Conservation (phyloP, 2,888 invertebrate species). For the Drosophila mettleri region DNA sequence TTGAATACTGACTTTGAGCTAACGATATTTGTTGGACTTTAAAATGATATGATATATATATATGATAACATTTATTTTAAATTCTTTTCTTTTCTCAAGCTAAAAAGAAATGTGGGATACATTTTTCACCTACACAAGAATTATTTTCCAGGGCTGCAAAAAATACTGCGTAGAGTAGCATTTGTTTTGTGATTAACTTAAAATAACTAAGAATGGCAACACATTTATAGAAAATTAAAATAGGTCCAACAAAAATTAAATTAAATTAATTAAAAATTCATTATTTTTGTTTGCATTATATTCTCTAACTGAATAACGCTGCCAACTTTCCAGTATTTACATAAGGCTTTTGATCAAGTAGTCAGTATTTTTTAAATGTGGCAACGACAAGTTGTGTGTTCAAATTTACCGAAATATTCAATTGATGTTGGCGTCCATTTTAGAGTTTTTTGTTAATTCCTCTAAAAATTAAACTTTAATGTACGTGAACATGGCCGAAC, state of each 20-base stretch:
- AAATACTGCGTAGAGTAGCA: too few relatives aligned
- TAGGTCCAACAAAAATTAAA: too few relatives aligned
- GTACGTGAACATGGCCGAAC: constrained; percentile 15
- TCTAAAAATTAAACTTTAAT: not conserved
- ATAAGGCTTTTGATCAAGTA: not conserved
- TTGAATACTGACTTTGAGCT: not conserved
- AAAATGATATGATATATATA: too few relatives aligned
- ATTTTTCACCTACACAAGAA: too few relatives aligned
- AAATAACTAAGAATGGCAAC: too few relatives aligned
- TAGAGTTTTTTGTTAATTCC: not conserved
- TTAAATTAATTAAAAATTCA: too few relatives aligned
- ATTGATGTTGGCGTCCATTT: not conserved
- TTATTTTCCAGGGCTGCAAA: too few relatives aligned
- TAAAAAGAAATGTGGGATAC: too few relatives aligned
- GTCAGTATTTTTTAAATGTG: not conserved
- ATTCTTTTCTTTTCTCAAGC: not conserved
- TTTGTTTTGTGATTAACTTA: too few relatives aligned
- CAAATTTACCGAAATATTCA: constrained; percentile 6
- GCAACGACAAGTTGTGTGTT: not conserved
- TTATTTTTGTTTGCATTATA: too few relatives aligned
- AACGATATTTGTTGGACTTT: not conserved
- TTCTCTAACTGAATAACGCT: too few relatives aligned
- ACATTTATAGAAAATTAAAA: too few relatives aligned
- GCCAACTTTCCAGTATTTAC: not conserved
- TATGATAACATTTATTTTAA: not conserved